Evolutionary conservation across 2,888 invertebrate species (phyloP).

Genomic region (Argyresthia albistria): DNA sequence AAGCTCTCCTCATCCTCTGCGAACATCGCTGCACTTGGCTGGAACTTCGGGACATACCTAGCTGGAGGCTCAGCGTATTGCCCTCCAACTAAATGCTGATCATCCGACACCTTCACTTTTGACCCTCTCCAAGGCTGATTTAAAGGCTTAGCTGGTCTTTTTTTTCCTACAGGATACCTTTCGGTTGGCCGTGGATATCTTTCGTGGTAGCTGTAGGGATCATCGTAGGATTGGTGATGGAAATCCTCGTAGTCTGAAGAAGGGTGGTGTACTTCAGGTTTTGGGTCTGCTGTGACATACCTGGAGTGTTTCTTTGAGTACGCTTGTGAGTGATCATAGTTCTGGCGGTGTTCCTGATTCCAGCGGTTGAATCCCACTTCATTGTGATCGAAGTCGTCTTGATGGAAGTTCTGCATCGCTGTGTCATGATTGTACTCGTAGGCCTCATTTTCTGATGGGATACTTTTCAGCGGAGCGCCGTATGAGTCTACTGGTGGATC

Average conservation of each 20-base stretch:
- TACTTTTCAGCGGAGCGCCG: conserved; percentile 28
- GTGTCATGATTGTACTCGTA: conserved; percentile 12
- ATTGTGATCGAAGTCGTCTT: conserved; percentile 13
- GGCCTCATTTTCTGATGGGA: conserved; percentile 2
- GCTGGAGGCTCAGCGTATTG: conserved; percentile 59
- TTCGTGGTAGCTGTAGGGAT: conserved; percentile 21
- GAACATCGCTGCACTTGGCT: conserved; percentile 24
- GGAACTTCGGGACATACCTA: conserved; percentile 31
- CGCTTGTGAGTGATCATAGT: not conserved
- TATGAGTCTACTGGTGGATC: conserved; percentile 46
- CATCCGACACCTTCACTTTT: not conserved
- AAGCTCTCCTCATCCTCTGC: conserved; percentile 21
- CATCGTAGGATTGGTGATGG: conserved; percentile 21
- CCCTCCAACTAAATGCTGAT: conserved; percentile 37
- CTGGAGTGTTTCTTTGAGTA: conserved; percentile 23
- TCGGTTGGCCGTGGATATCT: conserved; percentile 4
- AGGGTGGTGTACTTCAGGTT: conserved; percentile 13
- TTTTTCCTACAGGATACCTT: not conserved
- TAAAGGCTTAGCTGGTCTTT: not conserved
- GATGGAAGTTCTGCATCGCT: not conserved
- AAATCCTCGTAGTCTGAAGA: conserved; percentile 15
- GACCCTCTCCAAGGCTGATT: conserved; percentile 27
- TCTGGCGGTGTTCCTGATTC: not conserved
- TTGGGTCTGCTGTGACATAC: conserved; percentile 8
- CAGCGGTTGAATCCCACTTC: conserved; percentile 4